Conservation (phyloP, 2,888 invertebrate species). For the Chironomus riparius region DNA sequence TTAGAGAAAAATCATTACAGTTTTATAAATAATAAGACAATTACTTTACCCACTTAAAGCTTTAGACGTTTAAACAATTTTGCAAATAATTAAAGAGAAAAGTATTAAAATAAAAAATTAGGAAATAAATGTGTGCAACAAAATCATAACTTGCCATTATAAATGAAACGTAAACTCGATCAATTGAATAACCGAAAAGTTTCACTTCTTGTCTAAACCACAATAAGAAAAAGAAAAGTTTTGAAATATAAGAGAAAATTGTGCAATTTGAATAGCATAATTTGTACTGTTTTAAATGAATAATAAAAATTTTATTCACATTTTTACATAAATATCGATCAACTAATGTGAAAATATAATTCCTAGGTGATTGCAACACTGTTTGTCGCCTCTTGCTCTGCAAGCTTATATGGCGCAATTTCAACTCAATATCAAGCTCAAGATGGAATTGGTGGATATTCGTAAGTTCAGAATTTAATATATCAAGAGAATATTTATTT, state of each 20-base stretch:
- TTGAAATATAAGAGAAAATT: not conserved
- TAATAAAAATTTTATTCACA: not conserved
- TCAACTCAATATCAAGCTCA: constrained; percentile 51
- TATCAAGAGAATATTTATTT: constrained; percentile 32
- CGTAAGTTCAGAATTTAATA: constrained; percentile 38
- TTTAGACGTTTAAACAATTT: too few relatives aligned
- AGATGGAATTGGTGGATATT: constrained; percentile 52
- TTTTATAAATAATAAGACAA: too few relatives aligned
- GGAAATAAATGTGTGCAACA: not conserved
- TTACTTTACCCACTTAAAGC: too few relatives aligned
- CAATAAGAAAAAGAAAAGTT: not conserved
- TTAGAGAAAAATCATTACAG: too few relatives aligned
- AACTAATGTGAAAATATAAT: not conserved
- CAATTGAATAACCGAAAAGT: not conserved
- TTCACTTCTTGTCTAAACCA: not conserved
- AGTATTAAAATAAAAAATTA: not conserved
- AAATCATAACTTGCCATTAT: not conserved
- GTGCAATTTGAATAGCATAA: not conserved
- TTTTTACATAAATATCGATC: not conserved
- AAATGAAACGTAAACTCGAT: not conserved
- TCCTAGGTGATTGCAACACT: constrained; percentile 36
- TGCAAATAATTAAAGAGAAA: too few relatives aligned
- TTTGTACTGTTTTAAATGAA: not conserved
- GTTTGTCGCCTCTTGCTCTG: constrained; percentile 36
- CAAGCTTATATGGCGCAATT: constrained; percentile 36